Base-by-base conservation (phyloP, 2,888 invertebrate species). In the Tipula confusa region DNA sequence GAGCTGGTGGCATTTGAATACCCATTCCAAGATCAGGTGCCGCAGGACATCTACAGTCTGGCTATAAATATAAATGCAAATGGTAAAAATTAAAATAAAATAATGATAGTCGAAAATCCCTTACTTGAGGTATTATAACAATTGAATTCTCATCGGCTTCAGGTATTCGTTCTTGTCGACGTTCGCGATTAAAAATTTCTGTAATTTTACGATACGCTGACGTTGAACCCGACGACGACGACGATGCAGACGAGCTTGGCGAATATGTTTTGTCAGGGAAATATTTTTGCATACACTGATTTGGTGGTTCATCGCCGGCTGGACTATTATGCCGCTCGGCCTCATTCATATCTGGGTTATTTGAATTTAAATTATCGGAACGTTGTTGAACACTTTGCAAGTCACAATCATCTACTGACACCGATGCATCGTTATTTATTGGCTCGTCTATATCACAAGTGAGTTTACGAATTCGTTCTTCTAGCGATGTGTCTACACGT, bases 371-470 rank as follows among this genome's bases (percentile, higher is more conserved):
- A 83, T 86, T 86, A 83, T 86, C 87, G 83, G 36, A 83, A 84
- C 84, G 82, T 86, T 85, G 43, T 85, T 33, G 38, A 9, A 1
- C 11, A 15, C 38, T 28, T 82, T 82, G 82, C n/a, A 24, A 7
- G 38, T 82, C 82, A 29, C 86, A 86, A 64, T 86, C 86, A 5
- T 85, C 84, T 7, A 24, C 24, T 24, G 11, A 24, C 11, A 24
- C 9, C 7, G 64, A 24, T 18, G 9, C 9, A 13, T 91, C 91
- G 0, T 89, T 88, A 80, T 90, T 90, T 79, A 87, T 87, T 4
- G 92, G 92, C 82, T 95, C 95, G 85, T 96, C 96, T 48, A 95
- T 94, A 88, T 96, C 95, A 87, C 96, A 96, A 0, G 97, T 97
- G 82, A 97, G 90, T 87, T 95, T 94, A 82, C 95, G 93, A 85